Base-by-base conservation (phyloP, 2,113 vertebrate genomes). In the Vulpes ferrilata region DNA sequence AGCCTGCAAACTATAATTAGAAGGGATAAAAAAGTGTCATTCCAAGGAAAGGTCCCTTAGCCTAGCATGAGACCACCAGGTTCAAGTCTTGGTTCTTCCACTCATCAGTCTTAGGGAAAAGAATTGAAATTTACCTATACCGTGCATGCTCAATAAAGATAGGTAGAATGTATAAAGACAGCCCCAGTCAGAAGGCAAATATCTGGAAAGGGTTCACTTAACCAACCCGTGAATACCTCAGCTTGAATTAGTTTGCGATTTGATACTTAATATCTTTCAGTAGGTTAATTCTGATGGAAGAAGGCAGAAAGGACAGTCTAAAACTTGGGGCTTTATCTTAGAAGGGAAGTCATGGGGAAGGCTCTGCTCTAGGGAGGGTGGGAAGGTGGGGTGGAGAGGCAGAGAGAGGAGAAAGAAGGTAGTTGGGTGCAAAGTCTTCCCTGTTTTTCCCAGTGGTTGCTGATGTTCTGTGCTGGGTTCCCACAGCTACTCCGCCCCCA, bases 71-170 rank as follows among this genome's bases (percentile, higher is more conserved):
- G n/a, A 73, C 62, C 15, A 55, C 62, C 20, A 48, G 88, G 32
- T 20, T 93, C 43, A 89, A 93, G 64, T 67, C 25, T 89, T 71
- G 30, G 13, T 69, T 94, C 83, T 90, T 90, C 60, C 30, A 87
- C 16, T 92, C 43, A 57, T n/a, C 11, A 23, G 51, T 89, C 23
- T 65, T 59, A 65, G 13, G 32, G 57, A 81, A 89, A 95, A 65
- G 7, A 74, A 95, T 2, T 51, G 20, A 92, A 78, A 88, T 83
- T 11, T 48, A 57, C 43, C 27, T 27, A 85, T 25, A 43, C 23
- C 7, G 5, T 13, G 23, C 9, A 67, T 60, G 22, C 20, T 64
- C 43, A 84, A 13, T 76, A 64, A 62, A 95, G 71, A 53, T 62
- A 60, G 57, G 19, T 71, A 20, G 22, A 23, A 57, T 57, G 38